A percentile compares a stretch with the other conserved stretches of the same genome.
phyloP scores from a whole-genome alignment of 2,797 vertebrate genomes.

The Tolypeutes matacus region DNA sequence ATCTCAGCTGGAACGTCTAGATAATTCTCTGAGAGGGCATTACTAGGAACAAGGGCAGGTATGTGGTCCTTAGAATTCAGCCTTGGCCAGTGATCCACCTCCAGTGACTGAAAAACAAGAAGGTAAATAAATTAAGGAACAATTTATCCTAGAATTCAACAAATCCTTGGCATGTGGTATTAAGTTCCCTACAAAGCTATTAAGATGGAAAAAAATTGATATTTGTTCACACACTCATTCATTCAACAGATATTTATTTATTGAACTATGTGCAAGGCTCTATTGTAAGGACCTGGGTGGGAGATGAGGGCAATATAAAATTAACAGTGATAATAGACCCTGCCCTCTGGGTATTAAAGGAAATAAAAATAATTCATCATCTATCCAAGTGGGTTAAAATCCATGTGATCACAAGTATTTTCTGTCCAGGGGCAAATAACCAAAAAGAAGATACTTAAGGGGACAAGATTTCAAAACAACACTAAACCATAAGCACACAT shows the following conservation, averaged over 20 bases:
- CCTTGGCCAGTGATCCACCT: constrained; percentile 89
- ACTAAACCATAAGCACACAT: background rate
- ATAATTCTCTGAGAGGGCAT: constrained; percentile 83
- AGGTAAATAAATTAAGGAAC: constrained; percentile 18
- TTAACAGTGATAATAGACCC: background rate
- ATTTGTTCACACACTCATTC: background rate
- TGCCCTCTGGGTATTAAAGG: background rate
- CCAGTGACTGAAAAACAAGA: constrained; percentile 84
- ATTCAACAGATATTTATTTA: background rate
- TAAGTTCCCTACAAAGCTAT: background rate
- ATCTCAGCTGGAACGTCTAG: constrained; percentile 85
- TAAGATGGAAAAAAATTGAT: background rate
- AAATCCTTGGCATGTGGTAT: background rate
- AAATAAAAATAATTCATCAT: background rate
- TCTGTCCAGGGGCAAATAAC: background rate
- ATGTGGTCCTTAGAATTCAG: constrained; percentile 86
- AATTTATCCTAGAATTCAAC: constrained; percentile 31
- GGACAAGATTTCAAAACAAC: background rate
- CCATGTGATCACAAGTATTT: background rate
- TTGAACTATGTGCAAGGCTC: background rate
- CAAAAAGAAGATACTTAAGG: constrained; percentile 19
- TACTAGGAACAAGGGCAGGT: constrained; percentile 87
- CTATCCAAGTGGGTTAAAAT: background rate
- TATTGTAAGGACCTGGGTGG: background rate
- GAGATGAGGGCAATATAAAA: background rate